Evolutionary conservation across 2,113 vertebrate genomes (phyloP).

Genomic region (Ameiurus melas): DNA sequence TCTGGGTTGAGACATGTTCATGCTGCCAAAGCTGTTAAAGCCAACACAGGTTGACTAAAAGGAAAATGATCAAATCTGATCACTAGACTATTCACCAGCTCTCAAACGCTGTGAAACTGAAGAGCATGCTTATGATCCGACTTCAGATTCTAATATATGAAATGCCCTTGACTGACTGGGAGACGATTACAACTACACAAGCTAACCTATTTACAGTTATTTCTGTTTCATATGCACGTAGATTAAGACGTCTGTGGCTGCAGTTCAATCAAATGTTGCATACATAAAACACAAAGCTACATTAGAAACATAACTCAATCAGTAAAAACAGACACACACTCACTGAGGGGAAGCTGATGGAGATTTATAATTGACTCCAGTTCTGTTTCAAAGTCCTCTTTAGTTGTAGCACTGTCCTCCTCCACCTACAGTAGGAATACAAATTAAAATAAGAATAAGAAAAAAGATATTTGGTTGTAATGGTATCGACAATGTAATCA

Average conservation of each 20-base stretch:
- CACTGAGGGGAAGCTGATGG: conserved; percentile 18
- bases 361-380: conserved; percentile 1
- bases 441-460: neutral
- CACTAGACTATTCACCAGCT: neutral
- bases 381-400: conserved; percentile 13
- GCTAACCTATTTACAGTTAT: neutral
- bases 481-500: neutral
- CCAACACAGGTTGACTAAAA: neutral
- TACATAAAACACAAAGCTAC: neutral
- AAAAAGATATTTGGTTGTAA: neutral
- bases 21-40: neutral
- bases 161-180: neutral
- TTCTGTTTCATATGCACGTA: neutral
- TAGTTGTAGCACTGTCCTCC: neutral
- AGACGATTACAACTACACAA: neutral
- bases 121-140: neutral
- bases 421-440: neutral
- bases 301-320: neutral
- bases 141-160: neutral
- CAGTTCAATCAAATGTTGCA: neutral
- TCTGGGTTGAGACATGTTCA: neutral
- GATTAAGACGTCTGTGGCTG: neutral
- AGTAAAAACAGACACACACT: conserved; percentile 17
- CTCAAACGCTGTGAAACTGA: neutral
- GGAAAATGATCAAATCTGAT: neutral